Base-by-base conservation (phyloP, 2,888 invertebrate species). In the Protodeltote pygarga region DNA sequence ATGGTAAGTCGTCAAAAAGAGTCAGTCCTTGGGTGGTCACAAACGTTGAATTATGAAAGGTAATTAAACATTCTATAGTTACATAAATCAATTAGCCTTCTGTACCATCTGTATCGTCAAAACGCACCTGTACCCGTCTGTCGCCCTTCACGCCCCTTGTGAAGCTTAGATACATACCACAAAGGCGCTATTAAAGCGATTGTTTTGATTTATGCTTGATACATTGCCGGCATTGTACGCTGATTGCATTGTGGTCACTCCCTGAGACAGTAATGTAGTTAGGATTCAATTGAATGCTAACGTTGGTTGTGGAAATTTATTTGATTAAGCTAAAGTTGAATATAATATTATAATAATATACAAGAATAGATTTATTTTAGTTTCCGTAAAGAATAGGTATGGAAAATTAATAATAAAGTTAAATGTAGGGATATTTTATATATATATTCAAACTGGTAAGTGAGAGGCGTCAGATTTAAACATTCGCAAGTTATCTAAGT, bases 91-190 rank as follows among this genome's bases (percentile, higher is more conserved):
- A 10, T 4, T 10, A 15, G 9, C 16, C 46, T 57, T 54, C 46
- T 54, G 64, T 3, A 15, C 2, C 17, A 10, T n/a, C n/a, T 9
- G 10, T 19, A 40, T 10, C n/a, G 6, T 20, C 8, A 19, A 21
- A 5, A 11, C 27, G 42, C 70, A 66, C 62, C 66, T 69, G 61
- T 23, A 39, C 21, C 28, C 32, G 9, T 15, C 32, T 39, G 51
- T 65, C 60, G 59, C 31, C 28, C 21, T 60, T 44, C 46, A 37
- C 33, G 15, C 17, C 35, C 57, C 48, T 52, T 48, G n/a, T 39
- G 40, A 42, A 34, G 27, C 45, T 41, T 20, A 64, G 68, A 68
- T 68, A 68, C 38, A 68, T 68, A 68, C 38, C 59, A 51, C 48
- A 54, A 52, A 65, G 65, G 33, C 10, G 15, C 45, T 23, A 24